These are phyloP conservation scores for Phalacrocorax brasilianus DNA, from an alignment of 2,113 vertebrate genomes.

Conservation along the genomic window DNA sequence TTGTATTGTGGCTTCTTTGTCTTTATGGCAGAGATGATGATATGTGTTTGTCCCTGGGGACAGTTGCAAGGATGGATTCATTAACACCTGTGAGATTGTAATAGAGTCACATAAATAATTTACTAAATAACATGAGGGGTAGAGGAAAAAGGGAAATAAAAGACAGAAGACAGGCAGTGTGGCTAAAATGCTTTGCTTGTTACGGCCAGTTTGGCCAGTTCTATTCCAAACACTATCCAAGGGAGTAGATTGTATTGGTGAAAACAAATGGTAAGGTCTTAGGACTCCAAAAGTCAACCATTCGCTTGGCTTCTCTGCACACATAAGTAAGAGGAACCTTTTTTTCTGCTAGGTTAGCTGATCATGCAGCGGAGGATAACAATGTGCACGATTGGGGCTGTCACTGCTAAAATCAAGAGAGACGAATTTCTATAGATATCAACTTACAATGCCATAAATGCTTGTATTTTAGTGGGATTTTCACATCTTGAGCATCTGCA, in stretches of 20 bases:
- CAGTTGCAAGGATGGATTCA: background rate
- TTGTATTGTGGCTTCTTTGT: background rate
- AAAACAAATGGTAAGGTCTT: background rate
- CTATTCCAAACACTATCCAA: background rate
- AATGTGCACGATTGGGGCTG: background rate
- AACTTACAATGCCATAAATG: background rate
- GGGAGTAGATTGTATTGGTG: background rate
- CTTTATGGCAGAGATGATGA: background rate
- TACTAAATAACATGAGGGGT: background rate
- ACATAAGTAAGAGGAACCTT: background rate
- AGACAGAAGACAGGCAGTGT: background rate
- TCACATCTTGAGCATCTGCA: background rate
- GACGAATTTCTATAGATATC: background rate
- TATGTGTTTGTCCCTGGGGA: background rate
- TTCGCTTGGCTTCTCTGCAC: background rate
- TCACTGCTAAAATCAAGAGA: background rate
- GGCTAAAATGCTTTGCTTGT: background rate
- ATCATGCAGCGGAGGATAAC: background rate
- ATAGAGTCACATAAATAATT: background rate
- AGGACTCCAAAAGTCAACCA: background rate
- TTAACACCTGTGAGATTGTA: background rate
- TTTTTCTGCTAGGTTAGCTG: background rate
- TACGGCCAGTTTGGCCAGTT: background rate
- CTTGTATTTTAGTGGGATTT: background rate
- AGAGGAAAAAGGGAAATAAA: background rate